Percentiles rank a stretch among this genome's conserved stretches.
phyloP scores from a whole-genome alignment of 2,113 vertebrate genomes.

The Corydoras maculifer region DNA sequence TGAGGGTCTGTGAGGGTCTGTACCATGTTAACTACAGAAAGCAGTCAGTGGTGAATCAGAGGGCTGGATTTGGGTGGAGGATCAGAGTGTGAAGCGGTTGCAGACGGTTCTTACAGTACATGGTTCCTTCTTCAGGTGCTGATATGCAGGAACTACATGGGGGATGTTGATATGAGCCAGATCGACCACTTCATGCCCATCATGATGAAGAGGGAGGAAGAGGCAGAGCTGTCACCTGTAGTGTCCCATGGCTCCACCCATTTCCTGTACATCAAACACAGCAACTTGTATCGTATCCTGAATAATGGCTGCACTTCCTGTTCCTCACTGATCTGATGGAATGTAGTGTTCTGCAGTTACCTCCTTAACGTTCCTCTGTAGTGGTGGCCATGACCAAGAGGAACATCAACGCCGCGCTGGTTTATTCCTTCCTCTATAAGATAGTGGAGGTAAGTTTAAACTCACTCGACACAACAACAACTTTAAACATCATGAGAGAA shows the following conservation, averaged over 20 bases:
- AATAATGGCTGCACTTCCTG: background rate
- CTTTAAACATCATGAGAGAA: background rate
- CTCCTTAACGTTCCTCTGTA: slow-evolving; percentile 56
- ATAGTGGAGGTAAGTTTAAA: slow-evolving; percentile 64
- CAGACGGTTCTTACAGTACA: too few relatives aligned
- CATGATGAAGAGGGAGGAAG: slow-evolving; percentile 69
- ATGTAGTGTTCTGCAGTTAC: background rate
- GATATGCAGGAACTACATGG: slow-evolving; percentile 74
- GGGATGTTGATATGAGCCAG: slow-evolving; percentile 67
- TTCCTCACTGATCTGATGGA: background rate
- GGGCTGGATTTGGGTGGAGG: too few relatives aligned
- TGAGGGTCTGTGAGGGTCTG: too few relatives aligned
- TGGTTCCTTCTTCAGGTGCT: slow-evolving; percentile 56
- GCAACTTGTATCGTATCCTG: slow-evolving; percentile 74
- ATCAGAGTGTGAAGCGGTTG: too few relatives aligned
- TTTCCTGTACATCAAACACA: slow-evolving; percentile 75
- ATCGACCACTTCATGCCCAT: slow-evolving; percentile 75
- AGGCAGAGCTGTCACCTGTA: slow-evolving; percentile 62
- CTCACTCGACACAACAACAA: background rate
- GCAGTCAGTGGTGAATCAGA: too few relatives aligned
- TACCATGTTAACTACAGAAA: too few relatives aligned
- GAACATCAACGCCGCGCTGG: slow-evolving; percentile 72
- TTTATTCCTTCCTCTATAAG: slow-evolving; percentile 75
- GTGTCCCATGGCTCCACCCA: slow-evolving; percentile 62
- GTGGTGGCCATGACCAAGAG: slow-evolving; percentile 76